Percentiles rank a stretch among this genome's conserved stretches.
Conservation (phyloP, 2,113 vertebrate genomes). For the Esox niger region DNA sequence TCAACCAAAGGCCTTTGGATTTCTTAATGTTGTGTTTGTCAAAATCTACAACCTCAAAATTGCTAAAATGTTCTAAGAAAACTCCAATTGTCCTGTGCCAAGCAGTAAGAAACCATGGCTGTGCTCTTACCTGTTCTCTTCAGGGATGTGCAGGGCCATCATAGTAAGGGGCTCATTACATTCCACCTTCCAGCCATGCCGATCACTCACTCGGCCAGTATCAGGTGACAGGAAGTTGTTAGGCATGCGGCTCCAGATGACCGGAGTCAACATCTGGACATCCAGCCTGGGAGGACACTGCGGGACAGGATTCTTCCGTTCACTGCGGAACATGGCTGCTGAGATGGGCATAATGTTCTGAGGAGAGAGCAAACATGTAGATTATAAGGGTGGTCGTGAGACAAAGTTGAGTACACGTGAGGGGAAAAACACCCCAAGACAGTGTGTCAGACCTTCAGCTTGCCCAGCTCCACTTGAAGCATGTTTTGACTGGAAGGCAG, state of each 20-base stretch:
- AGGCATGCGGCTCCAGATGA: conserved; percentile 95
- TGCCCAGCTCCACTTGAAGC: conserved; percentile 89
- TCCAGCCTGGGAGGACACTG: conserved; percentile 86
- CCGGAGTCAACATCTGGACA: conserved; percentile 84
- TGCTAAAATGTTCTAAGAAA: no score
- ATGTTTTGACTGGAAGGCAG: conserved; percentile 87
- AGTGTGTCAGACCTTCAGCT: conserved; percentile 80
- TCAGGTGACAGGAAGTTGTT: conserved; percentile 81
- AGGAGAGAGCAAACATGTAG: not conserved
- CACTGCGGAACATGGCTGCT: conserved; percentile 91
- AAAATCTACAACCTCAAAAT: no score
- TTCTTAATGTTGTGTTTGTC: no score
- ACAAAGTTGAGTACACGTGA: not conserved
- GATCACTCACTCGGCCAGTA: conserved; percentile 74
- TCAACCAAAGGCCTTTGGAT: no score
- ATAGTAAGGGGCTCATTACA: conserved; percentile 84
- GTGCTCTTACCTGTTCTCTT: conserved; percentile 84
- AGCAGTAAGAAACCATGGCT: not conserved
- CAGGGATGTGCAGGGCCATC: conserved; percentile 96
- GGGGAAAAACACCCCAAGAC: not conserved
- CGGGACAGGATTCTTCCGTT: conserved; percentile 84
- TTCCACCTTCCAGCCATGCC: conserved; percentile 85
- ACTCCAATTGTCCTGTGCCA: no score
- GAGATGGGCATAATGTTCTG: conserved; percentile 97
- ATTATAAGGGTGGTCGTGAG: not conserved